Base-by-base conservation (phyloP, 1,140 invertebrate genomes). In the Melanaphis sacchari region DNA sequence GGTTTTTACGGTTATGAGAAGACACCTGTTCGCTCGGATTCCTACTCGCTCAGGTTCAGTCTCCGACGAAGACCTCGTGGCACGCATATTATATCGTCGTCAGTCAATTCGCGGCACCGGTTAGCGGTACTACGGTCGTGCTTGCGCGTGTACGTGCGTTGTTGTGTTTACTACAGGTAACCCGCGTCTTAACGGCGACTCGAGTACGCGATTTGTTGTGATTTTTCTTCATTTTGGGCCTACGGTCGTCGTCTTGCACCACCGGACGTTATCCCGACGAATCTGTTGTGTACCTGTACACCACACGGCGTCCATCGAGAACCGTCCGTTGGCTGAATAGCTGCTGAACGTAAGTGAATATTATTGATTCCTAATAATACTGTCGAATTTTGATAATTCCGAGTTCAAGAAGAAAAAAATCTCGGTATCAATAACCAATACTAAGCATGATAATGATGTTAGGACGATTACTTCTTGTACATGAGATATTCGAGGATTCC, bases 1-100 rank as follows among this genome's bases (percentile, higher is more conserved):
- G 66, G 91, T 76, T 93, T 93, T 93, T 93, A 93, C 91, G 91
- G 91, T 93, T 93, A 93, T 54, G 91, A 84, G 91, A 93, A 93
- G 91, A 85, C 91, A 93, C 91, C 91, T 93, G 91, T 93, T 54
- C 46, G 88, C 49, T 38, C 36, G 91, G 21, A 88, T 49, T 88
- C 43, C 88, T 43, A 36, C 88, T 26, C 88, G 43, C 43, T 36
- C 43, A 22, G 76, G 46, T 85, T 93, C 38, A 54, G 43, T 84
- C 81, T 26, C n/a, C 76, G 81, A 2, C 91, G 91, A 52, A 85
- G 36, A 84, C 91, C 91, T 82, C 91, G 91, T 93, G 76, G 91
- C 76, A 85, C 46, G 76, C 41, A 92, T 76, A 66, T 76, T 76
- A 76, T 36, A 76, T 76, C 59, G 59, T 76, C 15, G 59, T 93